Evolutionary conservation across 2,113 vertebrate genomes (phyloP).

Genomic region (Octodon degus): DNA sequence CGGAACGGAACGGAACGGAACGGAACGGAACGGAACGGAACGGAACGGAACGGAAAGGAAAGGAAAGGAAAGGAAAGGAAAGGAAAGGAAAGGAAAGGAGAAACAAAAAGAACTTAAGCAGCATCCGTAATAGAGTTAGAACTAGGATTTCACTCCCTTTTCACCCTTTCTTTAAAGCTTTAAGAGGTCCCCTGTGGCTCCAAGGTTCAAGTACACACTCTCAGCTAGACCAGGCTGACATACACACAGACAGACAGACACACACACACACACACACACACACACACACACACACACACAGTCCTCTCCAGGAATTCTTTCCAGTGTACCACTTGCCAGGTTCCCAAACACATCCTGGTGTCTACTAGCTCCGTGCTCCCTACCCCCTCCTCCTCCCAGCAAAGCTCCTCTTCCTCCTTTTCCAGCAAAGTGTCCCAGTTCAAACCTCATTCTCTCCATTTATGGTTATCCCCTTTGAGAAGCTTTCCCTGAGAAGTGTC

Average conservation of each 20-base stretch:
- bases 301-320: not conserved
- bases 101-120: not conserved
- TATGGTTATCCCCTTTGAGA: not conserved
- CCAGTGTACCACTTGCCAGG: no score
- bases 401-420: not conserved
- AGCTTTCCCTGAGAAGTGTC: not conserved
- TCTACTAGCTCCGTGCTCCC: not conserved
- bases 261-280: not conserved
- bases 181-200: not conserved
- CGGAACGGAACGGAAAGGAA: no score
- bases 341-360: not conserved
- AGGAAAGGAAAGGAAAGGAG: not conserved
- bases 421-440: not conserved
- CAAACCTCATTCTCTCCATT: not conserved
- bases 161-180: not conserved
- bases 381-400: not conserved
- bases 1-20: no score
- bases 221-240: accelerated
- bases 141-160: not conserved
- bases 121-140: not conserved
- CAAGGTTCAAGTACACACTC: not conserved
- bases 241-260: no score
- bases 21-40: not conserved
- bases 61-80: no score
- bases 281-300: not conserved